These are phyloP conservation scores for Idris sp. DNA, from an alignment of 1,140 invertebrate genomes.

Conservation along the genomic window DNA sequence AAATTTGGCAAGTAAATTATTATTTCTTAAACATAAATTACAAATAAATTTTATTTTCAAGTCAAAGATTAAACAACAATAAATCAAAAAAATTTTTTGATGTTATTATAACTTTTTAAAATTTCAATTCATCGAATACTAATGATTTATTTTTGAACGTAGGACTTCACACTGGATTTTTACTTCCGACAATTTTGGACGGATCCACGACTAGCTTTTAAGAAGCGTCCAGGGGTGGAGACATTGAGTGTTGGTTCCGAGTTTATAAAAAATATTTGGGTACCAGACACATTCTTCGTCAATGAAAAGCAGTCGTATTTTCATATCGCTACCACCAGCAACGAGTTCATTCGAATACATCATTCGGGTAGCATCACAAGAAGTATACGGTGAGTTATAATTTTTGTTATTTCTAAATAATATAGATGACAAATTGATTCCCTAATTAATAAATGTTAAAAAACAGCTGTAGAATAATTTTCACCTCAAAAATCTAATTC, in stretches of 20 bases:
- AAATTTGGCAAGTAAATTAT: conserved; percentile 1
- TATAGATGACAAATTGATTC: too few species aligned
- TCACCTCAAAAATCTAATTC: too few species aligned
- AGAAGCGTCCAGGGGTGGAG: conserved; percentile 90
- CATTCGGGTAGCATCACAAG: conserved; percentile 95
- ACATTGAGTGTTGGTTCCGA: conserved; percentile 94
- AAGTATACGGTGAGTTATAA: conserved; percentile 91
- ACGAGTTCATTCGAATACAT: conserved; percentile 97
- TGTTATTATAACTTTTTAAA: conserved; percentile 21
- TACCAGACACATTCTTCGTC: conserved; percentile 98
- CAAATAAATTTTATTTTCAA: background rate
- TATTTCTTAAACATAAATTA: too few species aligned
- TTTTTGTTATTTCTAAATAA: background rate
- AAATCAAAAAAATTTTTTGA: background rate
- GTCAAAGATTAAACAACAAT: background rate
- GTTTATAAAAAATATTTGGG: conserved; percentile 98
- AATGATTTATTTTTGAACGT: conserved; percentile 42
- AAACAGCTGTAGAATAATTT: too few species aligned
- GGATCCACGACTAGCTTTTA: conserved; percentile 94
- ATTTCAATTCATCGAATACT: background rate
- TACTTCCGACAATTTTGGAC: conserved; percentile 99
- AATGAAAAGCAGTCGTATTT: conserved; percentile 99
- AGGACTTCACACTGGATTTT: conserved; percentile 99
- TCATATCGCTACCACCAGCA: conserved; percentile 97
- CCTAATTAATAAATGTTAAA: too few species aligned